A percentile compares a stretch with the other conserved stretches of the same genome.
phyloP scores from a whole-genome alignment of 2,113 vertebrate genomes.

The Porphyrio hochstetteri region DNA sequence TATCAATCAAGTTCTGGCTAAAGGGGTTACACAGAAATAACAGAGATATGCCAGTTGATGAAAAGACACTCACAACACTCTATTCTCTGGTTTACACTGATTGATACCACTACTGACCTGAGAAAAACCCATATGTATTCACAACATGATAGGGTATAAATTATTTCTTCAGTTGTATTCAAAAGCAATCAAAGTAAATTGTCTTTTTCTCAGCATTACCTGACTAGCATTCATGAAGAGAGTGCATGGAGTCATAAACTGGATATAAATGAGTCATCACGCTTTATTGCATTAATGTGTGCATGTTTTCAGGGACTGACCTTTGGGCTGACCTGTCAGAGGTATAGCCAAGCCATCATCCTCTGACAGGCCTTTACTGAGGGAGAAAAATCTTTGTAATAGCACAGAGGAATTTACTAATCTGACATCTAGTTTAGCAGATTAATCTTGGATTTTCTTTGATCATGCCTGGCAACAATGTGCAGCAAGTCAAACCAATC shows the following conservation, averaged over 20 bases:
- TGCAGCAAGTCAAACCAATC: conserved; percentile 79
- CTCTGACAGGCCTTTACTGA: conserved; percentile 75
- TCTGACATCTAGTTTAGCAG: conserved; percentile 81
- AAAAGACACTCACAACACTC: neutral
- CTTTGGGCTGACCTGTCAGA: conserved; percentile 57
- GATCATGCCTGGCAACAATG: conserved; percentile 79
- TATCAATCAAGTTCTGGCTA: neutral
- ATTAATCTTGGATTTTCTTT: conserved; percentile 84
- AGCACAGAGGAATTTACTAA: conserved; percentile 86
- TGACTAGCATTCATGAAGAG: neutral
- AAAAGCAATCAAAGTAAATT: neutral
- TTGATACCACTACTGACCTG: neutral
- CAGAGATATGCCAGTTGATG: neutral
- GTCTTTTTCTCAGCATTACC: conserved; percentile 2
- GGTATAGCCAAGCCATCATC: conserved; percentile 65
- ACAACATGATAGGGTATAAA: neutral
- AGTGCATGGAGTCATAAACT: neutral
- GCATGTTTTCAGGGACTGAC: conserved; percentile 54
- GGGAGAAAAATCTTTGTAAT: conserved; percentile 82
- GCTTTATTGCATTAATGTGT: conserved; percentile 14
- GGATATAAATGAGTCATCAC: neutral
- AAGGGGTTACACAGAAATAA: neutral
- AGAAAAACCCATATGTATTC: neutral
- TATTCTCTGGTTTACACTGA: neutral
- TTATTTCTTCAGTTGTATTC: neutral